Evolutionary conservation across 2,888 invertebrate species (phyloP).

Genomic region (Sinohyriopsis cumingii): DNA sequence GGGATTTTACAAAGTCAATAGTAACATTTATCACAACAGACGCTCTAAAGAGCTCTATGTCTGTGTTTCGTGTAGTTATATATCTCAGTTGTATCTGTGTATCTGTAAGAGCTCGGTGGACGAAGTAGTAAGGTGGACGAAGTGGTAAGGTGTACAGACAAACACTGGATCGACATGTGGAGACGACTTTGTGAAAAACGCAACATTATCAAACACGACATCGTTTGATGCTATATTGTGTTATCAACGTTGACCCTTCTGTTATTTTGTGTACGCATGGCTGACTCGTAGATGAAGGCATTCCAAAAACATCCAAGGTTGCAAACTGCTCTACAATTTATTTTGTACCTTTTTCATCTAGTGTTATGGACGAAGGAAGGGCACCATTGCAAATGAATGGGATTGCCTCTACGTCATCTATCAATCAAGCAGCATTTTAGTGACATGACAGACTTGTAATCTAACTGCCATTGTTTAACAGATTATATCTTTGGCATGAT

Average conservation of each 20-base stretch:
- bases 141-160: too few species aligned
- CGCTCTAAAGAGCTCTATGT: too few species aligned
- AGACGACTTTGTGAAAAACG: too few species aligned
- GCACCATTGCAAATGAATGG: not conserved
- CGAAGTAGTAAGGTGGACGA: too few species aligned
- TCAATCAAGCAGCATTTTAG: not conserved
- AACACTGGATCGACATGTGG: too few species aligned
- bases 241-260: not conserved
- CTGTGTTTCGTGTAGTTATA: too few species aligned
- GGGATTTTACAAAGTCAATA: too few species aligned
- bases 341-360: not conserved
- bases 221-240: slow-evolving; percentile 6
- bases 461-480: slow-evolving; percentile 16
- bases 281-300: too few species aligned
- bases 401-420: slow-evolving; percentile 1
- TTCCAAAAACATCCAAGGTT: not conserved
- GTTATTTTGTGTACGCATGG: too few species aligned
- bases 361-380: not conserved
- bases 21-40: too few species aligned
- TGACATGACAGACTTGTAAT: slow-evolving; percentile 4
- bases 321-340: not conserved
- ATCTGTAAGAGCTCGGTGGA: too few species aligned
- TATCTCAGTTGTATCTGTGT: too few species aligned
- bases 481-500: slow-evolving; percentile 15
- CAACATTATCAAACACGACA: not conserved